Evolutionary conservation across 2,797 vertebrate genomes (phyloP), one percentile per base, ranked within the genome.

Genomic region (Esox masquinongy): DNA sequence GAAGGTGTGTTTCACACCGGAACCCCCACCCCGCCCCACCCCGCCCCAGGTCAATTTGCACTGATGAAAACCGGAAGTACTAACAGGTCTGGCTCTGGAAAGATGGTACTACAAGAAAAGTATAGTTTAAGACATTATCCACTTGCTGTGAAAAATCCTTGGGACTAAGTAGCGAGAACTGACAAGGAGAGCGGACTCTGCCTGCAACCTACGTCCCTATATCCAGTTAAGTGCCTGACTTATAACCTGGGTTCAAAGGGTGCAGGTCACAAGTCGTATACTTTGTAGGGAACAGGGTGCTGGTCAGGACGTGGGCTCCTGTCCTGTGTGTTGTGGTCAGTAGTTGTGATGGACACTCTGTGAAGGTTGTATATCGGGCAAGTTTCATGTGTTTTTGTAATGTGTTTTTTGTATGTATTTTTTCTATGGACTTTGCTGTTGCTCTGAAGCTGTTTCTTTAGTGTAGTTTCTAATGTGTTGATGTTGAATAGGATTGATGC

Each of bases 141-240:
- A 80, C 74, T 90, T 91, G 88, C 91, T 93, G 91, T 93, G 89
- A 93, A 94, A 86, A 73, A 88, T 75, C 81, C 83, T 83, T 76
- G 84, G 39, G 80, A 84, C 82, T 78, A 24, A 79, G 84, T 70
- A 75, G 86, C 88, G 74, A 86, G 84, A 83, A 34, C 5, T 36
- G 34, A 4, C 81, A 76, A 66, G 78, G 50, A 78, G 74, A 79
- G 80, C 26, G 29, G 3, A 31, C 29, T 31, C 29, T 47, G 43
- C 9, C 6, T 47, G 43, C 43, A 0, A 31, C 8, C 9, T 59
- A 24, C 43, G 22, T 59, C n/a, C 56, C n/a, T 59, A 39, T 47
- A 14, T 47, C 4, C 43, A 47, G 11, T 59, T 59, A 59, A 59
- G 56, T 24, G 2, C 3, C 2, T 12, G 9, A 59, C 56, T 59